Evolutionary conservation across 2,888 invertebrate genomes (phyloP).

Genomic region (Polyploca ridens): DNA sequence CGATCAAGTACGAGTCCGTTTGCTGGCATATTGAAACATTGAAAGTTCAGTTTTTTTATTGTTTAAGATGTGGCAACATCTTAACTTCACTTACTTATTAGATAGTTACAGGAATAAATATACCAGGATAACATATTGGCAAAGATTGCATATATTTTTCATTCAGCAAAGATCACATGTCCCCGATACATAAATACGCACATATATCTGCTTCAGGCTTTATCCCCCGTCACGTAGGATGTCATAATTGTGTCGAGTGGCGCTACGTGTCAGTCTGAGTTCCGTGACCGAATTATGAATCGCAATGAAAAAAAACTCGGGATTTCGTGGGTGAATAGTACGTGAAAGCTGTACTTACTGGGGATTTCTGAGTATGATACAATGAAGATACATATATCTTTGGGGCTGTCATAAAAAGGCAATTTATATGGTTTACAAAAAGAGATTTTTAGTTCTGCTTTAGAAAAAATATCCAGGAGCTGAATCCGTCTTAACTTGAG

Average conservation of each 20-base stretch:
- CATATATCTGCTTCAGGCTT: slow-evolving; percentile 9
- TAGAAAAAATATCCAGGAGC: too few species aligned
- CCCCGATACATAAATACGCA: slow-evolving; percentile 2
- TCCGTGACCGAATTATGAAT: slow-evolving; percentile 42
- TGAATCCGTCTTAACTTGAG: too few species aligned
- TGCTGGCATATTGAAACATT: not conserved
- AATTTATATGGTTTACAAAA: not conserved
- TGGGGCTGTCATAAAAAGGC: not conserved
- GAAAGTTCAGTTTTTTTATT: too few species aligned
- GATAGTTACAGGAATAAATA: not conserved
- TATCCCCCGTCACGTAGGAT: slow-evolving; percentile 31
- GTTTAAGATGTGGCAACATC: too few species aligned
- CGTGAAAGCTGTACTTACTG: slow-evolving; percentile 14
- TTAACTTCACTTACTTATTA: too few species aligned
- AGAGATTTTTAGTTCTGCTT: not conserved
- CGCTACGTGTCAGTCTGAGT: slow-evolving; percentile 28
- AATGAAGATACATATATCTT: not conserved
- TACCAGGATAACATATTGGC: slow-evolving; percentile 9
- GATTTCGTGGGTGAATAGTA: slow-evolving; percentile 12
- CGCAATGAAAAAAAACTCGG: slow-evolving; percentile 18
- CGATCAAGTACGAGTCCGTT: not conserved
- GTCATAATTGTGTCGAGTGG: slow-evolving; percentile 45
- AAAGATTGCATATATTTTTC: too few species aligned
- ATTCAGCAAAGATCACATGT: slow-evolving; percentile 4
- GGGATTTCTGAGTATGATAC: not conserved